These are phyloP conservation scores for Blastomussa wellsi DNA, from an alignment of 92 coral and sea anemone genomes.

Conservation along the genomic window DNA sequence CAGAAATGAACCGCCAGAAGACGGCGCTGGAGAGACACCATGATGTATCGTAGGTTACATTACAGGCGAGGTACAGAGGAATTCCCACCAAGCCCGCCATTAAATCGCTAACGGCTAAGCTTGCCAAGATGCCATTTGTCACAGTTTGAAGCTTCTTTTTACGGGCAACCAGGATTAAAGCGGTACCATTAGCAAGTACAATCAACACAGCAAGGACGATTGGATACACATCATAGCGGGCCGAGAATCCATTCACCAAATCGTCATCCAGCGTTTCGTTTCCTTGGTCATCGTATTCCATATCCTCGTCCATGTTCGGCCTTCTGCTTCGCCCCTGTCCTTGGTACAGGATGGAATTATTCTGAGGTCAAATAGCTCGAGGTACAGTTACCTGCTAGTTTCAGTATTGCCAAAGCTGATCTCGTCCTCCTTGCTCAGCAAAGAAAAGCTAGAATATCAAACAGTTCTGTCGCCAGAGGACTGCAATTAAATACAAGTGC, in stretches of 20 bases:
- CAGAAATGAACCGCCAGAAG: conserved; percentile 60
- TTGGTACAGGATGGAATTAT: not conserved
- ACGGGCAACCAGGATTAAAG: conserved; percentile 22
- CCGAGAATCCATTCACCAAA: conserved; percentile 31
- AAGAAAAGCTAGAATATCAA: not conserved
- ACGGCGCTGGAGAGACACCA: conserved; percentile 45
- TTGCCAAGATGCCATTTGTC: conserved; percentile 49
- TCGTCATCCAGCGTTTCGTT: conserved; percentile 14
- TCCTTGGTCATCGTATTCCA: not conserved
- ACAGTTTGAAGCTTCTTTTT: conserved; percentile 35
- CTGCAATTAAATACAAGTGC: not conserved
- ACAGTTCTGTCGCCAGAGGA: not conserved
- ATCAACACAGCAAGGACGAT: conserved; percentile 38
- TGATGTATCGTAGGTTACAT: conserved; percentile 15
- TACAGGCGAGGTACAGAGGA: conserved; percentile 59
- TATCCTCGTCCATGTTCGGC: conserved; percentile 2
- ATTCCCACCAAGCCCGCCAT: conserved; percentile 58
- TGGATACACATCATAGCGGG: conserved; percentile 60
- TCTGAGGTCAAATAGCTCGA: conserved; percentile 5
- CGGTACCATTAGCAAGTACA: conserved; percentile 34
- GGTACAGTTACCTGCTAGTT: not conserved
- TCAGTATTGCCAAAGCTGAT: not conserved
- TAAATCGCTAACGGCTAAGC: conserved; percentile 59
- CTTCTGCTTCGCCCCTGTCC: not conserved
- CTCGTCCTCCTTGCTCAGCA: not conserved